Evolutionary conservation across 2,113 vertebrate species (phyloP), one percentile per base, ranked within the genome.

Genomic region (Percina caprodes): DNA sequence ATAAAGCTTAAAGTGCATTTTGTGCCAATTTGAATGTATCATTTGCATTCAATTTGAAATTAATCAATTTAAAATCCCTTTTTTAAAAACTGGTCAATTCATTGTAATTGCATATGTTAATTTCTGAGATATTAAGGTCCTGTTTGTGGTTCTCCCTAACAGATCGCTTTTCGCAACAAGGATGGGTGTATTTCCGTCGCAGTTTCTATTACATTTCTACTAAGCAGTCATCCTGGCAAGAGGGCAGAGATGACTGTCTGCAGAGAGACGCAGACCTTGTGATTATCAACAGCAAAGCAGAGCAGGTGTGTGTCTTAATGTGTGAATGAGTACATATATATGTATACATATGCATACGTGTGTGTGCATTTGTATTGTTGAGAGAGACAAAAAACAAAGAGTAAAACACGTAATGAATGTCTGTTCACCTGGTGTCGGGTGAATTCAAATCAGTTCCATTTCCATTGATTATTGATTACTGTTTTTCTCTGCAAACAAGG

Each of bases 131-230:
- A 56, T 42, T 46, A 59, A 45, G 14, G 0, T 66, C 48, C 7
- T 46, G 7, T 45, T 77, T 68, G 18, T 46, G 45, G n/a, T 39
- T 30, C 14, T 70, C 3, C 48, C 45, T 7, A 30, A 80, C 82
- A 84, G 82, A 54, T 42, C 3, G 48, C 3, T 79, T 62, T 79
- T 75, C 65, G 14, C 24, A 42, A 39, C 2, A 83, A 39, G 70
- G 80, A 16, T 88, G 85, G 85, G 23, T 80, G 5, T 74, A 81
- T 54, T 48, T 87, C 39, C 69, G 9, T 1, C 4, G 30, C n/a
- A 87, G 81, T 26, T 6, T 80, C 33, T 87, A 84, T 24, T 92
- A 76, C 33, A 35, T 89, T 58, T 90, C 90, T 1, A 18, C 49
- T 24, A 3, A 0, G 0, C 2, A 18, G 26, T 88, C 76, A 56